phyloP scores from a whole-genome alignment of 2,797 vertebrate species.

The Adelosebastes latens region DNA sequence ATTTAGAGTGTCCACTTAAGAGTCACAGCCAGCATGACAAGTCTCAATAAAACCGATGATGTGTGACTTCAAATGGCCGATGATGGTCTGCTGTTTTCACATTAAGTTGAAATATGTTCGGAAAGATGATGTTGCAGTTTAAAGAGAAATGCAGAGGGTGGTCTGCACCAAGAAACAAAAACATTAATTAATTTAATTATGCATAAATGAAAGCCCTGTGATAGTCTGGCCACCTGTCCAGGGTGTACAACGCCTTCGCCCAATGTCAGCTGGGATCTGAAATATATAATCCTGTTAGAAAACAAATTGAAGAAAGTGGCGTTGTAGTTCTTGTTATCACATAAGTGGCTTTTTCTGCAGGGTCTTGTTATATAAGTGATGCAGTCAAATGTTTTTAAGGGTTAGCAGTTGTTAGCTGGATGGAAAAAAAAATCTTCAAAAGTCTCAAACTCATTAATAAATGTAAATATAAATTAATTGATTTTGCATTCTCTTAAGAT shows the following conservation, averaged over 20 bases:
- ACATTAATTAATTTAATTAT: background rate
- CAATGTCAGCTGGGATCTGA: background rate
- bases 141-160: background rate
- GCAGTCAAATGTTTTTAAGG: background rate
- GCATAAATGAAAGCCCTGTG: background rate
- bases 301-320: background rate
- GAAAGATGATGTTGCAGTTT: slow-evolving; percentile 21
- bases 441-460: background rate
- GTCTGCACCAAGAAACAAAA: slow-evolving; percentile 1
- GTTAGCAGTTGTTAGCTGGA: background rate
- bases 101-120: slow-evolving; percentile 42
- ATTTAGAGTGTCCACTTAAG: slow-evolving; percentile 1
- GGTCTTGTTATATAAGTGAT: rapidly evolving
- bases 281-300: background rate
- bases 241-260: too few relatives aligned
- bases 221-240: too few relatives aligned
- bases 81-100: slow-evolving; percentile 32
- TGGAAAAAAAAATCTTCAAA: too few relatives aligned
- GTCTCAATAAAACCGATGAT: slow-evolving; percentile 40
- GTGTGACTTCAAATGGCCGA: slow-evolving; percentile 24
- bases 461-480: background rate
- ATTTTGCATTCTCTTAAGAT: background rate
- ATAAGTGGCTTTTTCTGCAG: background rate
- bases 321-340: background rate
- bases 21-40: slow-evolving; percentile 15